Base-by-base conservation (phyloP, 2,797 vertebrate genomes). In the Alcedo quadribrachys region DNA sequence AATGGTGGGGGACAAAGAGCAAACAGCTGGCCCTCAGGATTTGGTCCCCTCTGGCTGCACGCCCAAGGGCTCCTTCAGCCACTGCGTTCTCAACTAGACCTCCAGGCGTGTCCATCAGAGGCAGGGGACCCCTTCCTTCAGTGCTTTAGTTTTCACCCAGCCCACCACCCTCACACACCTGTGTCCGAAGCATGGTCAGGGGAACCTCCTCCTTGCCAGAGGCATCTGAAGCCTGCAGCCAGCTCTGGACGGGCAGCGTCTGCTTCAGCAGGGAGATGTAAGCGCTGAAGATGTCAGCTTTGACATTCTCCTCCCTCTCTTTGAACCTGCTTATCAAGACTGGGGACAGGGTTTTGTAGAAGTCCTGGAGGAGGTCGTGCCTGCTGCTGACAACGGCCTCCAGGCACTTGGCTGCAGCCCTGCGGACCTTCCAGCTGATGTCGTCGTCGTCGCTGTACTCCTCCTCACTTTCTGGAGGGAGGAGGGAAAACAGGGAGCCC, bases 401-500 rank as follows among this genome's bases (percentile, higher is more conserved):
- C 96, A 99, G 92, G 89, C 99, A 99, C 96, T 99, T 99, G 27
- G 99, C 98, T 0, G 98, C 98, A 1, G 99, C 98, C 82, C 99
- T 98, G 2, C 99, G 98, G 30, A 99, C 99, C 87, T 99, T 99
- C 99, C 99, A 99, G 97, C 99, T 99, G 98, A 99, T 98, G 5
- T 99, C 99, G 0, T 99, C 99, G 0, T 99, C 99, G 1, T 99
- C 98, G 0, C 99, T 99, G 97, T 99, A 99, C 77, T 99, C 99
- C 0, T 99, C 99, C 2, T 99, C 98, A 0, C 98, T 99, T 53
- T 98, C 99, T 99, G 94, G 19, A 61, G 48, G 32, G 37, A 81
- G 17, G 63, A 54, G 19, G 48, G 61, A 65, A 67, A 57, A 68
- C 61, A 90, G 66, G 55, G 37, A 5, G 18, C 58, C 33, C 15